Evolutionary conservation across 2,113 vertebrate species (phyloP), one percentile per base, ranked within the genome.

Genomic region (Colaptes auratus): DNA sequence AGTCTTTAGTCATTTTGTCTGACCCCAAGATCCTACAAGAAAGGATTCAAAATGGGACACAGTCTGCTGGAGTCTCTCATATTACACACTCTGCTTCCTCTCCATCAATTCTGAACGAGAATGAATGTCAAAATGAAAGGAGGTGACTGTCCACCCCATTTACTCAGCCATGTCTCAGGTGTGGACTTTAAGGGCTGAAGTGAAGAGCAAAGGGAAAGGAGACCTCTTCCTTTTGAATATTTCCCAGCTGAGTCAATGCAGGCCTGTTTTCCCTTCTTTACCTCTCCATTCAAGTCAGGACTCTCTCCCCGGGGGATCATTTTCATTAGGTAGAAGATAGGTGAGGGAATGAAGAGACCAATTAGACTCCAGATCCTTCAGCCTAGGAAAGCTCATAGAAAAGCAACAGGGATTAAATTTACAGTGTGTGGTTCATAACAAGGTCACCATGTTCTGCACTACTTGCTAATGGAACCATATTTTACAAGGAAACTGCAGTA

Each of bases 381-480:
- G 59, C 46, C 74, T 50, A 42, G 39, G 35, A 87, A 79, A 85
- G 42, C 67, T 89, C 30, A 1, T 3, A 66, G 71, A 31, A 65
- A 66, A 89, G 60, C 71, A 85, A 67, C 15, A 58, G 69, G 56
- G 75, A 91, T 81, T 89, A 44, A 77, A 92, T 89, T 85, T 89
- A 73, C 36, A 30, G 52, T 4, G 20, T 60, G 31, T 35, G 55
- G 46, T 53, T 64, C 2, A 1, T 63, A 82, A 80, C 87, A 88
- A 92, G 91, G 89, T 93, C 91, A 91, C 18, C 3, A 3, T 56
- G 89, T 74, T 95, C 94, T 81, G 85, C 73, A 53, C 71, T 12
- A 2, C 56, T 58, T 79, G 7, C 60, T 92, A 88, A 93, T 63
- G 21, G 69, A 18, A 64, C 53, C 15, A 7, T 86, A 92, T 91